Conservation (phyloP, 2,888 invertebrate genomes). For the Atrina japonica region DNA sequence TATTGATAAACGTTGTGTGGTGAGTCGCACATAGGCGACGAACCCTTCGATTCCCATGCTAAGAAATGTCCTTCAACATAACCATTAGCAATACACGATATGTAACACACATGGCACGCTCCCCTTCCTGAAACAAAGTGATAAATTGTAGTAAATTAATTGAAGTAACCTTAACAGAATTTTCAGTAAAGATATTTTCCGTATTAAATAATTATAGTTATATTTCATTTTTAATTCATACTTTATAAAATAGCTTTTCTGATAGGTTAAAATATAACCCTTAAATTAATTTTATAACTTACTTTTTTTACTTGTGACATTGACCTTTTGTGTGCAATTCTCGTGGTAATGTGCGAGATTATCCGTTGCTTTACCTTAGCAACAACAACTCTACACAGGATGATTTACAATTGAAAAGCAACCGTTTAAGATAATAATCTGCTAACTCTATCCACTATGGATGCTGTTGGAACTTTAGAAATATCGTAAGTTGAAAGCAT, state of each 20-base stretch:
- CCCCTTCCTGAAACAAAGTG: too few relatives aligned
- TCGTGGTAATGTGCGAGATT: slow-evolving; percentile 36
- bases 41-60: neutral
- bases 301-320: slow-evolving; percentile 4
- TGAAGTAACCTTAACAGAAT: neutral
- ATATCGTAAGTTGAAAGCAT: slow-evolving; percentile 61
- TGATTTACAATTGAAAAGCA: neutral
- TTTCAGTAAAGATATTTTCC: neutral
- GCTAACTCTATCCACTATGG: slow-evolving; percentile 55
- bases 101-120: too few relatives aligned
- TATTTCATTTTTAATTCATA: too few relatives aligned
- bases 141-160: neutral
- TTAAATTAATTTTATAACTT: neutral
- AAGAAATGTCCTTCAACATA: too few relatives aligned
- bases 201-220: too few relatives aligned
- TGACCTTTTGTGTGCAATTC: slow-evolving; percentile 2
- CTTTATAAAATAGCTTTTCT: too few relatives aligned
- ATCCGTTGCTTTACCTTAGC: slow-evolving; percentile 49
- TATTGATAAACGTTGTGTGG: neutral
- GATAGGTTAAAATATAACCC: too few relatives aligned
- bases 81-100: too few relatives aligned
- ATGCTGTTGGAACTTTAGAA: slow-evolving; percentile 69
- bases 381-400: slow-evolving; percentile 51
- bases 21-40: neutral
- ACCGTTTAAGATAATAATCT: neutral